These are phyloP conservation scores for Alaudala cheleensis DNA, from an alignment of 2,113 vertebrate species.

Conservation along the genomic window DNA sequence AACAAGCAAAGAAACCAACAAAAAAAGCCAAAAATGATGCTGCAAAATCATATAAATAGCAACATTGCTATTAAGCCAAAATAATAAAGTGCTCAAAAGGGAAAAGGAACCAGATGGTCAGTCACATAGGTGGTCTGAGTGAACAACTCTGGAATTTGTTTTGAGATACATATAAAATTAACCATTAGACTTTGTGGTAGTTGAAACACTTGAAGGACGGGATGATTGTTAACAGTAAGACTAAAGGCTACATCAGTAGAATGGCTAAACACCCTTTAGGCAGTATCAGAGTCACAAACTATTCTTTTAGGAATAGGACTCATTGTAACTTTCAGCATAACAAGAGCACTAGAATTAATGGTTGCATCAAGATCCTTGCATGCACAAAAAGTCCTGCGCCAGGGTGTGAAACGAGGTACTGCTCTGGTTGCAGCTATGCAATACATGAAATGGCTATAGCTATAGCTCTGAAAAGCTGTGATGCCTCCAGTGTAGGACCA, in stretches of 20 bases:
- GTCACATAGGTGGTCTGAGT: background rate
- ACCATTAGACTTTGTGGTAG: background rate
- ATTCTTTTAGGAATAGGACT: background rate
- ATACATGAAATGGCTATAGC: background rate
- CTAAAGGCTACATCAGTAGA: background rate
- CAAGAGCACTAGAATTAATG: background rate
- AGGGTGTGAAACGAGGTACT: background rate
- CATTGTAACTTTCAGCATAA: background rate
- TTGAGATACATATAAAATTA: background rate
- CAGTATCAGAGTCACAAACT: background rate
- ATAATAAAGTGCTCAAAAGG: background rate
- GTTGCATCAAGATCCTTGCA: background rate
- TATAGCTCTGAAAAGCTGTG: background rate
- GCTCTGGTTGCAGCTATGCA: background rate
- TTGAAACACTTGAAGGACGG: background rate
- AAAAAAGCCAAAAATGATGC: background rate
- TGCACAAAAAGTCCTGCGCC: background rate
- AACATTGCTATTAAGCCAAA: background rate
- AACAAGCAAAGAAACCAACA: background rate
- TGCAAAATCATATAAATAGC: background rate
- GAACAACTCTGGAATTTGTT: background rate
- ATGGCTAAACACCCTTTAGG: background rate
- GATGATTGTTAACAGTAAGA: background rate
- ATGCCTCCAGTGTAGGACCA: background rate
- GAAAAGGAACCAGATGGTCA: background rate